Evolutionary conservation across 2,888 invertebrate genomes (phyloP).

Genomic region (Stenodera caucasica): DNA sequence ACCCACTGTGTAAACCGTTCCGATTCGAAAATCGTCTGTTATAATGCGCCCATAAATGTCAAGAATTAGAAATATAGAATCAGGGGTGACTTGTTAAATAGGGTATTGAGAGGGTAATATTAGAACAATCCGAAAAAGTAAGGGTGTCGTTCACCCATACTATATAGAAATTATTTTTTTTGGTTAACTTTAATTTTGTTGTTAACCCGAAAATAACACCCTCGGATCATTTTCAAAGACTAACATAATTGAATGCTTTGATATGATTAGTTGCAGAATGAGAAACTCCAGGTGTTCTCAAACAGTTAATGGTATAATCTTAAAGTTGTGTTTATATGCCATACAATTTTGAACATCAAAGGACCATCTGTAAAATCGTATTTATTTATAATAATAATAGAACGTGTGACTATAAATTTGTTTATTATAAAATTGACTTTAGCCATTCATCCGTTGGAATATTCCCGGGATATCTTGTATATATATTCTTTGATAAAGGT

Average conservation of each 20-base stretch:
- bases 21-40: slow-evolving; percentile 28
- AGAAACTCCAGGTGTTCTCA: slow-evolving; percentile 20
- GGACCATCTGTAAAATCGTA: not conserved
- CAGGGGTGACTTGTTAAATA: slow-evolving; percentile 39
- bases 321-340: not conserved
- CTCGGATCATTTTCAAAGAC: too few relatives aligned
- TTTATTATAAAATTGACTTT: not conserved
- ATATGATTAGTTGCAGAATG: slow-evolving; percentile 26
- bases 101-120: slow-evolving; percentile 33
- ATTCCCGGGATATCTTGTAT: not conserved
- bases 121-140: slow-evolving; percentile 8
- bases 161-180: too few relatives aligned
- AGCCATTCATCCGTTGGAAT: not conserved
- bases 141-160: not conserved
- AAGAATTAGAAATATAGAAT: slow-evolving; percentile 46
- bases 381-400: not conserved
- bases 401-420: not conserved
- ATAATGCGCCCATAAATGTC: slow-evolving; percentile 47
- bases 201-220: too few relatives aligned
- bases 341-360: not conserved
- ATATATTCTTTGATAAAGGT: not conserved
- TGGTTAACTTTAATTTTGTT: too few relatives aligned
- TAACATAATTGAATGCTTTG: not conserved
- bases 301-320: not conserved
- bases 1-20: slow-evolving; percentile 19